Evolutionary conservation across 2,888 invertebrate species (phyloP), one percentile per base, ranked within the genome.

Genomic region (Automeris io): DNA sequence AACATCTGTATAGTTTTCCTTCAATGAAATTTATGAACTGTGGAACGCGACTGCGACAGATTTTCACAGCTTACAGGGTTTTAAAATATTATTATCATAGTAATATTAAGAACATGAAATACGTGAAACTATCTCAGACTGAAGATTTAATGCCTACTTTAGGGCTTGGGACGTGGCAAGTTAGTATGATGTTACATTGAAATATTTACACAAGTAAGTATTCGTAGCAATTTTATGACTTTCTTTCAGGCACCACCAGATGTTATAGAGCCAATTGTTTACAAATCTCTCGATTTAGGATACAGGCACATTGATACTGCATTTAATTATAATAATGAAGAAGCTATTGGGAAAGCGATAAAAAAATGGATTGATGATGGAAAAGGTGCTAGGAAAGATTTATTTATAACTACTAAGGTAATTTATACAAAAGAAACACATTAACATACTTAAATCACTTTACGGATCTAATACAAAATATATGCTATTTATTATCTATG

Each of bases 341-440:
- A 91, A 47, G 88, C 90, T 1, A 92, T 95, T 47, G 94, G 94
- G 3, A 86, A 81, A 39, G 91, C 90, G 19, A 69, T 95, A 34
- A 88, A 89, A 51, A 88, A 88, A 58, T 92, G 92, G 91, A 81
- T 93, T 21, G 65, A 79, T 16, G 80, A 88, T 32, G 91, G 91
- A 24, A 88, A 88, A 56, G 89, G 92, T 7, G 88, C 80, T 42
- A 79, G 95, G 41, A 89, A 91, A 54, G 92, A 94, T 34, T 75
- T 95, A 42, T 95, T 94, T 74, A 89, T 95, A 43, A 93, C 93
- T 18, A 92, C 94, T n/a, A 95, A 95, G 89, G 94, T 93, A 40
- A 36, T 34, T 18, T 8, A 18, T 36, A 5, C 2, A 1, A 25
- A 8, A 18, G 8, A 11, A 33, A 21, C 6, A 11, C 7, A 21